Evolutionary conservation across 1,140 invertebrate genomes (phyloP).

Genomic region (Ganaspis sp.): DNA sequence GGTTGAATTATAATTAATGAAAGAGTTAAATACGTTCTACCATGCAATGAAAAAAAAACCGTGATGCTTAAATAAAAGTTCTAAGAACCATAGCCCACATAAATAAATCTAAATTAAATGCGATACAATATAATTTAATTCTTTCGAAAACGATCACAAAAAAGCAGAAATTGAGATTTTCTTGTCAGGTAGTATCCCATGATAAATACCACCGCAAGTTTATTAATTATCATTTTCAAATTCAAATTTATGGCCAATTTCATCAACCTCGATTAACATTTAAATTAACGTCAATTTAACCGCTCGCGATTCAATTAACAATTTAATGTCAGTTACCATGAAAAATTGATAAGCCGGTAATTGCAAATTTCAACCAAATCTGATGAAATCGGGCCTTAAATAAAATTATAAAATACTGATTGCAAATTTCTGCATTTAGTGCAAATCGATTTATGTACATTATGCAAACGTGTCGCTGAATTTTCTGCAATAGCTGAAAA

Average conservation of each 20-base stretch:
- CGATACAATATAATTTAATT: not conserved
- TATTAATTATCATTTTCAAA: not conserved
- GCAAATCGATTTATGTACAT: not conserved
- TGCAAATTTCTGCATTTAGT: no score
- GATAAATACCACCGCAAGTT: conserved; percentile 12
- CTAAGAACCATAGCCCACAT: conserved; percentile 16
- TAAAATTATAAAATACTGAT: no score
- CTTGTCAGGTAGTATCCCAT: not conserved
- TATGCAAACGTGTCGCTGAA: not conserved
- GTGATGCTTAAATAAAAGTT: conserved; percentile 11
- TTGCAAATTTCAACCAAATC: no score
- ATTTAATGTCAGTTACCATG: no score
- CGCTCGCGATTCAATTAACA: no score
- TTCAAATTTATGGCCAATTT: no score
- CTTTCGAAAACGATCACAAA: not conserved
- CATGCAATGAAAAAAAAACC: conserved; percentile 22
- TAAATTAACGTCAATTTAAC: no score
- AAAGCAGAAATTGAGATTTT: not conserved
- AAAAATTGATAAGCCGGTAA: no score
- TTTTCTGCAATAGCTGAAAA: not conserved
- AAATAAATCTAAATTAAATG: not conserved
- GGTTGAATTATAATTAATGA: not conserved
- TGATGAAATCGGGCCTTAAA: no score
- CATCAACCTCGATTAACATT: no score
- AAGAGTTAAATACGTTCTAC: conserved; percentile 13